Evolutionary conservation across 1,140 invertebrate species (phyloP).

Genomic region (Drosophila paulistorum): DNA sequence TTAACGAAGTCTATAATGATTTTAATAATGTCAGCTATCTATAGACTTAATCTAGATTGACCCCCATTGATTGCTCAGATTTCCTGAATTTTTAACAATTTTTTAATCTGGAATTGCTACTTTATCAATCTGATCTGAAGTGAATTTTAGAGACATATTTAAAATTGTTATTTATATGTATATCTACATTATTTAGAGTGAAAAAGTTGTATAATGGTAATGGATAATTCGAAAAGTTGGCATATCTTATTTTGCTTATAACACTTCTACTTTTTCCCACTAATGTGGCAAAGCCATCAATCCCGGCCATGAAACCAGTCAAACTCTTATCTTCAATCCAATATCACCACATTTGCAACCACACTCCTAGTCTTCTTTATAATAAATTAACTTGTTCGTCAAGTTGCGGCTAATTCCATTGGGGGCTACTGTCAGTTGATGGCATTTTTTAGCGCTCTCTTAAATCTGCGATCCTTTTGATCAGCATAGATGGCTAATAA

Average conservation of each 20-base stretch:
- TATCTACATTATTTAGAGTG: too few relatives aligned
- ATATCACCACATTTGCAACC: slow-evolving; percentile 10
- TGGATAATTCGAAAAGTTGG: neutral
- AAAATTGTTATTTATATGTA: too few relatives aligned
- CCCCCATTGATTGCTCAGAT: too few relatives aligned
- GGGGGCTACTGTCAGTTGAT: slow-evolving; percentile 13
- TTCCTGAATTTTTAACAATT: too few relatives aligned
- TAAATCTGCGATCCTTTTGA: slow-evolving; percentile 12
- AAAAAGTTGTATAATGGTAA: neutral
- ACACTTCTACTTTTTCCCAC: neutral
- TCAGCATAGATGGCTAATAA: slow-evolving; percentile 36
- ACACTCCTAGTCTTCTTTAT: neutral
- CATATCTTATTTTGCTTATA: neutral
- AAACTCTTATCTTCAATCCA: neutral
- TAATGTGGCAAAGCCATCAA: slow-evolving; percentile 5
- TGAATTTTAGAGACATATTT: too few relatives aligned
- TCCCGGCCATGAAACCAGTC: neutral
- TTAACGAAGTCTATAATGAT: too few relatives aligned
- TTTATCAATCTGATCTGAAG: too few relatives aligned
- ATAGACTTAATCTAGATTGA: too few relatives aligned
- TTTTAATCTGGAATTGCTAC: too few relatives aligned
- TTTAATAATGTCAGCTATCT: too few relatives aligned
- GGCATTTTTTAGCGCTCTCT: slow-evolving; percentile 7
- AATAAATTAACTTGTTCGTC: slow-evolving; percentile 12
- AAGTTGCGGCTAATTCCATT: slow-evolving; percentile 4